Base-by-base conservation (phyloP, 2,888 invertebrate species). In the Temnothorax rugatulus region DNA sequence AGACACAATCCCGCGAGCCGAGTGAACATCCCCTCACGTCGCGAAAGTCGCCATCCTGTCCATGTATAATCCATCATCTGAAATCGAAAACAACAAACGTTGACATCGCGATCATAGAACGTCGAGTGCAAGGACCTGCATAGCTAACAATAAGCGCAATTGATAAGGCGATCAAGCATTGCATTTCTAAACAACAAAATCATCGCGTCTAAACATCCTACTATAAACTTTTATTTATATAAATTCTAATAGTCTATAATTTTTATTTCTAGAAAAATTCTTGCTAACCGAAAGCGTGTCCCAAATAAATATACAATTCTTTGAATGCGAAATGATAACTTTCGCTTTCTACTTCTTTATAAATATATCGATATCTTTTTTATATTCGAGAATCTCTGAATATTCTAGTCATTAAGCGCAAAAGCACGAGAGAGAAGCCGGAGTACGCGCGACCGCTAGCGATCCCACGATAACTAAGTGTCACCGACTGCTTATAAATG, bases 401-500 rank as follows among this genome's bases (percentile, higher is more conserved):
- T 57, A 38, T 81, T 59, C 34, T 41, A 73, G n/a, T 25, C 29
- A 69, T 87, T 84, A 84, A 82, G 81, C 68, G 85, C 73, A 47
- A 73, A 82, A 85, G 77, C 75, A 52, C n/a, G 64, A 52, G 71
- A 54, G 44, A 63, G 54, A 79, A 41, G 18, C 21, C 57, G 47
- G 21, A 29, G 41, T 68, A 13, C 71, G 13, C 75, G 34, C 64
- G 54, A 52, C 21, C 29, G 63, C 59, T 29, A 15, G 82, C 57
- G 64, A 83, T 83, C 68, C 54, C 54, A 41, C 69, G 75, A 69
- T 83, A 77, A 81, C 82, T 82, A 84, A 89, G 86, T 79, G 77
- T 76, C 81, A 73, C 54, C 84, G 59, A 47, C 77, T 68, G 88
- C 87, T 89, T 89, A 90, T 90, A 89, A 90, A 90, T 88, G 89